Conservation (phyloP, 30 jellyfish, hydroid and myxozoan genomes). For the Turritopsis rubra region DNA sequence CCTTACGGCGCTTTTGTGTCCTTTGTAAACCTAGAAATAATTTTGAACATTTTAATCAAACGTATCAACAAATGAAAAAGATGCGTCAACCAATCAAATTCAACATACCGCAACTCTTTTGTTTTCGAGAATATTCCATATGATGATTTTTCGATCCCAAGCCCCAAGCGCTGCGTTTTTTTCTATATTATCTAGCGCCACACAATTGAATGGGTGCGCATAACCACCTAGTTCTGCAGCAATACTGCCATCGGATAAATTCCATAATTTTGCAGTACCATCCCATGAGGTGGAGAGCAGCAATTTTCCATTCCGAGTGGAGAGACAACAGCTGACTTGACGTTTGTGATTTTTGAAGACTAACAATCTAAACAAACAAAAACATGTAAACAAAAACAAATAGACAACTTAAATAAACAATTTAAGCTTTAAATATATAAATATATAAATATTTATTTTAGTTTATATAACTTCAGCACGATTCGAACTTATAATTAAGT, state of each 20-base stretch:
- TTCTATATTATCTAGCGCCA: slow-evolving; percentile 43
- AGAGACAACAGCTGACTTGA: slow-evolving; percentile 56
- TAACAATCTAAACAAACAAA: slow-evolving; percentile 37
- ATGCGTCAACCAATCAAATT: not conserved
- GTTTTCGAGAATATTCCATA: slow-evolving; percentile 65
- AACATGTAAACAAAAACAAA: no score
- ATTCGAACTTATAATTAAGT: no score
- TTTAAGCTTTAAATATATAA: no score
- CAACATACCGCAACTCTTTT: slow-evolving; percentile 48
- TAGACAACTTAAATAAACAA: no score
- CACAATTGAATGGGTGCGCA: slow-evolving; percentile 73
- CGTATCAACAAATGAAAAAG: not conserved
- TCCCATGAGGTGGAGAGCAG: slow-evolving; percentile 59
- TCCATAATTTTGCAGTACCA: slow-evolving; percentile 49
- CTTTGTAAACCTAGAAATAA: slow-evolving; percentile 49
- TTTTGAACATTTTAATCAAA: not conserved
- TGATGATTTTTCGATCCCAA: slow-evolving; percentile 66
- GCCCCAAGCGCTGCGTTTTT: slow-evolving; percentile 77
- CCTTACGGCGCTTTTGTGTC: slow-evolving; percentile 74
- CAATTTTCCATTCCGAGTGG: slow-evolving; percentile 52
- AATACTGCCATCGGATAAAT: slow-evolving; percentile 25
- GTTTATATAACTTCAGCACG: no score
- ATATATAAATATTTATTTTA: no score
- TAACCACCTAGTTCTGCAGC: slow-evolving; percentile 24
- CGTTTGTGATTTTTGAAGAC: slow-evolving; percentile 49